A percentile compares a stretch with the other conserved stretches of the same genome.
These are phyloP conservation scores for Larimichthys polyactis DNA, from an alignment of 2,113 vertebrate species.

Conservation along the genomic window DNA sequence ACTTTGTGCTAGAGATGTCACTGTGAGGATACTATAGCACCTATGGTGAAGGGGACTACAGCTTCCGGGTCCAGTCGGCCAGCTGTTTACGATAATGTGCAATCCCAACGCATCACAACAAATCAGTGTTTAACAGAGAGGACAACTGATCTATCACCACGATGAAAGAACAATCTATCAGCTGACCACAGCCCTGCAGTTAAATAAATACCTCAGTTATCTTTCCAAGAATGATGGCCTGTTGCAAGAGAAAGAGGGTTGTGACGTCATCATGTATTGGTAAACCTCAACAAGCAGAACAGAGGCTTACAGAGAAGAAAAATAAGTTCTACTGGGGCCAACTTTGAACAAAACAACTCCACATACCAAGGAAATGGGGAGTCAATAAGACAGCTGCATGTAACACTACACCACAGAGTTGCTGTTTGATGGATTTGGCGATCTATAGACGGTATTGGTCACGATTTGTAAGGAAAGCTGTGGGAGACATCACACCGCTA, in stretches of 20 bases:
- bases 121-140: slow-evolving; percentile 26
- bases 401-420: slow-evolving; percentile 11
- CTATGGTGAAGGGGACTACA: slow-evolving; percentile 16
- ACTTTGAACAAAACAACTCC: slow-evolving; percentile 11
- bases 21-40: slow-evolving; percentile 15
- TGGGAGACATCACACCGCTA: slow-evolving; percentile 14
- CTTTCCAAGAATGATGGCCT: slow-evolving; percentile 86
- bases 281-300: slow-evolving; percentile 31
- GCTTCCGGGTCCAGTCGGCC: slow-evolving; percentile 26
- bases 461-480: slow-evolving; percentile 41
- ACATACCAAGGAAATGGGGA: not conserved
- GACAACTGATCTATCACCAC: slow-evolving; percentile 61
- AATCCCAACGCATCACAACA: slow-evolving; percentile 43
- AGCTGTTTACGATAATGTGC: slow-evolving; percentile 21
- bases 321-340: not conserved
- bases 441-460: slow-evolving; percentile 19
- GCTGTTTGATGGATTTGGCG: slow-evolving; percentile 4
- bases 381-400: not conserved
- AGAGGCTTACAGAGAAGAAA: not conserved
- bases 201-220: slow-evolving; percentile 87
- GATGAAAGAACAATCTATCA: slow-evolving; percentile 70
- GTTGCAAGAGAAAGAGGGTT: slow-evolving; percentile 75
- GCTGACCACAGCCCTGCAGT: slow-evolving; percentile 51
- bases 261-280: slow-evolving; percentile 42
- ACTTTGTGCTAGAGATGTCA: slow-evolving; percentile 10